Evolutionary conservation across 2,797 vertebrate species (phyloP).

Genomic region (Pseudopleuronectes americanus): DNA sequence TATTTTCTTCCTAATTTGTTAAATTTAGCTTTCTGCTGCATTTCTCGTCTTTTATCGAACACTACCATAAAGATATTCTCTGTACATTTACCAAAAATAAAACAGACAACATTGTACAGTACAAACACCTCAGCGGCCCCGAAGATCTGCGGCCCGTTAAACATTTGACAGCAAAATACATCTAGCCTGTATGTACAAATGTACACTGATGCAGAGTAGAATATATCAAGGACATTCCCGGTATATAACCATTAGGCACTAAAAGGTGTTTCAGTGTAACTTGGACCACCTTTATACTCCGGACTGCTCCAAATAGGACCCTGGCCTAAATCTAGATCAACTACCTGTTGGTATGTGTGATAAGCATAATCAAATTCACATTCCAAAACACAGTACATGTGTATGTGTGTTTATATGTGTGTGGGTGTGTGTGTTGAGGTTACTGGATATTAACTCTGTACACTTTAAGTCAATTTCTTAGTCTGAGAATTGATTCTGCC

Average conservation of each 20-base stretch:
- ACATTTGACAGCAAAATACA: constrained; percentile 66
- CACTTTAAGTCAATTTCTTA: constrained; percentile 4
- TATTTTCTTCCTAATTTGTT: neutral
- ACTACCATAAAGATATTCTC: constrained; percentile 45
- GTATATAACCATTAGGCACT: constrained; percentile 84
- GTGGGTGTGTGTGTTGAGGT: constrained; percentile 52
- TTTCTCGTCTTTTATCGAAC: neutral
- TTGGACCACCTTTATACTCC: constrained; percentile 71
- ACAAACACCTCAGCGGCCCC: constrained; percentile 57
- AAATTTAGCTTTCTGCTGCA: constrained; percentile 9
- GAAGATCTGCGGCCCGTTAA: constrained; percentile 35
- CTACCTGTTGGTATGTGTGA: constrained; percentile 14
- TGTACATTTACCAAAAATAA: constrained; percentile 67
- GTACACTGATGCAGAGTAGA: constrained; percentile 76
- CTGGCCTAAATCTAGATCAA: constrained; percentile 46
- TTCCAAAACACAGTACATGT: constrained; percentile 38
- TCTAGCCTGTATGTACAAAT: constrained; percentile 76
- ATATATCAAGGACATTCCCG: constrained; percentile 81
- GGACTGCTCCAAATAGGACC: constrained; percentile 64
- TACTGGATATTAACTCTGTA: constrained; percentile 51
- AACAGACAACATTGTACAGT: constrained; percentile 53
- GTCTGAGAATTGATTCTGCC: constrained; percentile 20
- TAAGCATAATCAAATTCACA: constrained; percentile 8
- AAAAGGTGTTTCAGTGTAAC: constrained; percentile 82
- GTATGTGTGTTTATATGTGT: constrained; percentile 2